Conservation (phyloP, 2,113 vertebrate species). For the Neofelis nebulosa region DNA sequence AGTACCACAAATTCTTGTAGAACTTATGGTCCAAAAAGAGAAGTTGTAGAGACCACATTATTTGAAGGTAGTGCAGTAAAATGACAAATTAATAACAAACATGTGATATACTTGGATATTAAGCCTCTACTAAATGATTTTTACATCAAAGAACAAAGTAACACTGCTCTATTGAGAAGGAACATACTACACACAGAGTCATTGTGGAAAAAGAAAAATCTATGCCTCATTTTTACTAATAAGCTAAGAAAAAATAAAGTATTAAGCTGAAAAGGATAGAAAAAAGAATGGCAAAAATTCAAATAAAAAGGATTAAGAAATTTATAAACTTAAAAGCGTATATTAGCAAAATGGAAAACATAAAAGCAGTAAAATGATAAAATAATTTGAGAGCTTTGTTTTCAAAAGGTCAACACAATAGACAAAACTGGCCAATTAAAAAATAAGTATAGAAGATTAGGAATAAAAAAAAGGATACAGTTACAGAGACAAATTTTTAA, state of each 20-base stretch:
- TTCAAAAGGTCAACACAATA: background rate
- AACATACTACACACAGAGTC: background rate
- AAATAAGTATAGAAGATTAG: background rate
- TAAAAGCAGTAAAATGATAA: background rate
- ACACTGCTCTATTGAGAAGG: background rate
- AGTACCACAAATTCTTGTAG: background rate
- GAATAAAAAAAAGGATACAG: background rate
- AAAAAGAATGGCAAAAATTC: background rate
- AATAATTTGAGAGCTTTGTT: background rate
- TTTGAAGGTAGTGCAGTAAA: background rate
- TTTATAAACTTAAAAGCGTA: background rate
- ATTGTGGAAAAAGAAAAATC: background rate
- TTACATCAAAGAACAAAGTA: background rate
- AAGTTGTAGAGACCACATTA: background rate
- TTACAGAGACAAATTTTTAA: background rate
- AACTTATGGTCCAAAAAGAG: background rate
- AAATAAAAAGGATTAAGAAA: background rate
- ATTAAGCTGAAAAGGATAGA: background rate
- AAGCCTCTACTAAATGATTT: background rate
- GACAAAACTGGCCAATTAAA: background rate
- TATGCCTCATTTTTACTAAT: background rate
- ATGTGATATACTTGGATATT: background rate
- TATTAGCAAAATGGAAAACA: background rate
- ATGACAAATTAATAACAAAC: background rate
- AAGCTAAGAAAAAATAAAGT: background rate